Evolutionary conservation across 1,140 invertebrate genomes (phyloP), one percentile per base, ranked within the genome.

Genomic region (Lerema accius): DNA sequence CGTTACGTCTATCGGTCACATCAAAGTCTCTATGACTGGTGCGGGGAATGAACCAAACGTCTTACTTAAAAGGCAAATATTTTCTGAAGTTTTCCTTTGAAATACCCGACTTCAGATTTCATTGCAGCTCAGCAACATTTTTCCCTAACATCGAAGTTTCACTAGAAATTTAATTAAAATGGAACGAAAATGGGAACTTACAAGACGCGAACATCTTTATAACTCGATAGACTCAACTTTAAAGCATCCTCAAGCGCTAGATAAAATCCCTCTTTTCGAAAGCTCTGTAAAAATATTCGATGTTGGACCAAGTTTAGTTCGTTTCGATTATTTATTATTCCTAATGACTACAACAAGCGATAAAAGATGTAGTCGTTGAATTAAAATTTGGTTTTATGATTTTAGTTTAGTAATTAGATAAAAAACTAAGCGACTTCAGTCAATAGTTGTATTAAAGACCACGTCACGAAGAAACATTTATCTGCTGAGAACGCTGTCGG

Each of bases 121-220:
- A 55, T 55, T 7, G 37, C 11, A 55, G 14, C 26, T 7, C 23
- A 32, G 35, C 15, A 51, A 55, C 35, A 46, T 42, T 56, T 53
- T 56, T 56, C 39, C 15, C 13, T 28, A 26, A 48, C 40, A 11
- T 42, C 32, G 7, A 42, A 56, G 13, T 56, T 32, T 10, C 4
- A 28, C 4, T 15, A n/a, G 40, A 40, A 56, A 56, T 56, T 56
- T 56, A 56, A 56, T 56, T 56, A 56, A 56, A 56, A 43, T 10
- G 42, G 13, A 45, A 43, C 26, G 53, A 56, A 51, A 37, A 15
- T 26, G 40, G 6, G 26, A 48, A 28, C 45, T 13, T 48, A 26
- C 45, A 48, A 48, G 45, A 15, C 43, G 19, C 17, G 45, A 56
- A 56, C 53, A 56, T 56, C 53, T 45, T 56, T 56, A 56, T 56